Evolutionary conservation across 92 coral and sea anemone genomes (phyloP).

Genomic region (Porites divaricata): DNA sequence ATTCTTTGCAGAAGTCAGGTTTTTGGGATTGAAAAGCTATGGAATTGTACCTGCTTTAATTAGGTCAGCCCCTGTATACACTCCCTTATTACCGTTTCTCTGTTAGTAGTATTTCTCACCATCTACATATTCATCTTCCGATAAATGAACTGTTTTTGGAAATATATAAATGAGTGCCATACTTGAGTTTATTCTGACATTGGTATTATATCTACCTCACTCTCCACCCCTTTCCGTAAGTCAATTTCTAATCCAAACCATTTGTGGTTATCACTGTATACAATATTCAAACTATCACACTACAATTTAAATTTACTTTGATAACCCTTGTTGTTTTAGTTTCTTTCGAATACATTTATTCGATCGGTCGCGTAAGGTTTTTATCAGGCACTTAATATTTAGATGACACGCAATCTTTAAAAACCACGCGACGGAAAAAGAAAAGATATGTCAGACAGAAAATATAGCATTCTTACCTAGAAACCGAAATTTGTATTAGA

Average conservation of each 20-base stretch:
- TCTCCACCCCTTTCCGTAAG: background rate
- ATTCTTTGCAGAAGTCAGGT: background rate
- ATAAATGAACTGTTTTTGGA: background rate
- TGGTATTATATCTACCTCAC: no score
- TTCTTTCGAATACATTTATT: slow-evolving; percentile 37
- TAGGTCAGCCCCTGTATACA: background rate
- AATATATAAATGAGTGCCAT: background rate
- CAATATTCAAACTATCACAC: slow-evolving; percentile 39
- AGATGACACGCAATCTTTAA: slow-evolving; percentile 9
- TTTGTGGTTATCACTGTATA: slow-evolving; percentile 31
- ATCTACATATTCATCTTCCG: slow-evolving; percentile 3
- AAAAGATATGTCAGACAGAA: background rate
- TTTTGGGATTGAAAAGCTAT: background rate
- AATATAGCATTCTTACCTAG: background rate
- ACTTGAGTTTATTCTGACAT: background rate
- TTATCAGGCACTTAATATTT: slow-evolving; percentile 18
- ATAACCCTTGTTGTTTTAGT: slow-evolving; percentile 44
- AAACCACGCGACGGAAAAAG: slow-evolving; percentile 3
- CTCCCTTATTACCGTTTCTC: slow-evolving; percentile 29
- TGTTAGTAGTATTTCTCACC: slow-evolving; percentile 25
- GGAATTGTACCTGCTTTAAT: background rate
- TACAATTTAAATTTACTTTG: slow-evolving; percentile 37
- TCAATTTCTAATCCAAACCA: slow-evolving; percentile 22
- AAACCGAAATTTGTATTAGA: background rate
- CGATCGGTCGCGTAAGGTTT: slow-evolving; percentile 30